Percentiles rank a stretch among this genome's conserved stretches.
Evolutionary conservation across 2,888 invertebrate genomes (phyloP).

Genomic region (Glaucopsyche alexis): DNA sequence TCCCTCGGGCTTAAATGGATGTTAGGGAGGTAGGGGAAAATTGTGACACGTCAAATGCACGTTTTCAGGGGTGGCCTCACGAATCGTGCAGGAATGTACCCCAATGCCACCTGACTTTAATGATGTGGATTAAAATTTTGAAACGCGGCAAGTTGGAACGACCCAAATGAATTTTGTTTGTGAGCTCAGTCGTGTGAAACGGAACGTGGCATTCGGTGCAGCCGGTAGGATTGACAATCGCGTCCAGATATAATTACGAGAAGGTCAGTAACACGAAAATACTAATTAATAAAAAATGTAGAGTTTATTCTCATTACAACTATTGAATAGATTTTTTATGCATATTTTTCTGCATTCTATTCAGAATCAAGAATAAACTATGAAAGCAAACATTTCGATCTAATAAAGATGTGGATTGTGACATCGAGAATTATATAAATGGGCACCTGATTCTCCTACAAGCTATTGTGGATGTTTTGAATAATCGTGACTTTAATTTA

Average conservation of each 20-base stretch:
- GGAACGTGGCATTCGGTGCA: slow-evolving; percentile 53
- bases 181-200: slow-evolving; percentile 47
- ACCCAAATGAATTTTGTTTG: slow-evolving; percentile 30
- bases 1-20: slow-evolving; percentile 33
- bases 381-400: slow-evolving; percentile 6
- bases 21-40: slow-evolving; percentile 44
- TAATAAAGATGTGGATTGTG: slow-evolving; percentile 15
- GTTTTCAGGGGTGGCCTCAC: slow-evolving; percentile 45
- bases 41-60: slow-evolving; percentile 53
- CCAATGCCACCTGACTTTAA: slow-evolving; percentile 46
- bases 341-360: not conserved
- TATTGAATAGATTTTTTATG: not conserved
- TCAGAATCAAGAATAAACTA: not conserved
- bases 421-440: slow-evolving; percentile 14
- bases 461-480: slow-evolving; percentile 1
- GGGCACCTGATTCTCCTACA: slow-evolving; percentile 10
- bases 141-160: slow-evolving; percentile 30
- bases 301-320: slow-evolving; percentile 51
- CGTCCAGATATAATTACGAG: slow-evolving; percentile 60
- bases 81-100: slow-evolving; percentile 68
- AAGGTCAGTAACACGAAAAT: slow-evolving; percentile 65
- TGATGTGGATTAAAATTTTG: slow-evolving; percentile 41
- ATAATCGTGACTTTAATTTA: slow-evolving; percentile 25
- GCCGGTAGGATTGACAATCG: slow-evolving; percentile 48
- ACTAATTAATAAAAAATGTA: not conserved